Evolutionary conservation across 2,113 vertebrate species (phyloP).

Genomic region (Oryzias curvinotus): DNA sequence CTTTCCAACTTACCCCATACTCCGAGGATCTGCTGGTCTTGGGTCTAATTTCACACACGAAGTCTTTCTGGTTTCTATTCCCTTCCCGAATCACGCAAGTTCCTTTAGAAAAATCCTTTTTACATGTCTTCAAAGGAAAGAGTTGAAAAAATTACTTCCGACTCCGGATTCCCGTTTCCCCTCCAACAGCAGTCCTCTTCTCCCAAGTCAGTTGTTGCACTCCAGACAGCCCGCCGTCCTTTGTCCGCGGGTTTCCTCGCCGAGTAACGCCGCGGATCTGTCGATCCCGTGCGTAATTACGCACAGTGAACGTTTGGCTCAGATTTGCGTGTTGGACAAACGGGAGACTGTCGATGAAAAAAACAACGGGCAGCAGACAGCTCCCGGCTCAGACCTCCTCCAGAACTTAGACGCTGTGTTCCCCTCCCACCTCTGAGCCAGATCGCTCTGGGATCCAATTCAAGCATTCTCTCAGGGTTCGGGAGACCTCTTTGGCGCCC

Average conservation of each 20-base stretch:
- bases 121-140: conserved; percentile 32
- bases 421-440: conserved; percentile 37
- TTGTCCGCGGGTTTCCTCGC: conserved; percentile 55
- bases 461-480: conserved; percentile 29
- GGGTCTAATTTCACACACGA: conserved; percentile 25
- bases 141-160: conserved; percentile 59
- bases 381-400: conserved; percentile 29
- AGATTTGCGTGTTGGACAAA: conserved; percentile 6
- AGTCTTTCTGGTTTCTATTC: conserved; percentile 13
- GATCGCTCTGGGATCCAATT: conserved; percentile 54
- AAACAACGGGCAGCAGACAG: conserved; percentile 19
- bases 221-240: conserved; percentile 48
- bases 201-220: conserved; percentile 52
- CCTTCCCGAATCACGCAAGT: neutral
- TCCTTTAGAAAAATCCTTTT: conserved; percentile 30
- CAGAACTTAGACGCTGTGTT: conserved; percentile 43
- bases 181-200: conserved; percentile 42
- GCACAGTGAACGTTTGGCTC: conserved; percentile 33
- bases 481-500: conserved; percentile 41
- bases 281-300: conserved; percentile 56
- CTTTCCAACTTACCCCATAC: conserved; percentile 68
- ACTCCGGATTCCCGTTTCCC: conserved; percentile 45
- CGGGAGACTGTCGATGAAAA: conserved; percentile 31
- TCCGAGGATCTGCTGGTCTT: conserved; percentile 46
- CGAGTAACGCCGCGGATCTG: conserved; percentile 12